Evolutionary conservation across 1,140 invertebrate species (phyloP), one percentile per base, ranked within the genome.

Genomic region (Listronotus oregonensis): DNA sequence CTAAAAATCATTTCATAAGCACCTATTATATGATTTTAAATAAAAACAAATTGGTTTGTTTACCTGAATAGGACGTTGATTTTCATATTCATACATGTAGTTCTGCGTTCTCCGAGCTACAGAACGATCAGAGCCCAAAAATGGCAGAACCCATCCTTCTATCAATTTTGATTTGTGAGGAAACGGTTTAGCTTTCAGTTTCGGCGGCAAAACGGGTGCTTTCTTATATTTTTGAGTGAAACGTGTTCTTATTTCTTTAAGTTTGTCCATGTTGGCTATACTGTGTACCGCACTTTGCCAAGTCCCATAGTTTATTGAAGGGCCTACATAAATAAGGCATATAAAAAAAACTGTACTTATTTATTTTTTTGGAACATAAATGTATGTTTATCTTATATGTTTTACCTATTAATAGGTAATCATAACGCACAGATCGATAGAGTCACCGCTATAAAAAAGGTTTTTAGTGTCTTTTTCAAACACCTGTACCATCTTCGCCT

Each of bases 211-310:
- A 21, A 80, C 69, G 0, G 91, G 90, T 17, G 91, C 74, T 57
- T 80, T 82, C 31, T 85, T 80, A 14, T 47, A 39, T 49, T 60
- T 60, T 0, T 89, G 83, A 69, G 82, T 93, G 7, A 94, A 75
- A 70, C 90, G 81, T 12, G 80, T 78, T 32, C 91, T 82, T 6
- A 95, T 73, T 7, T 72, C 74, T 4, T 76, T 76, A 40, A 95
- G 75, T 73, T 94, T 87, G 55, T 83, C 72, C 0, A 74, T 69
- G 76, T 90, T 79, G 6, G 86, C 85, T 55, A 93, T 73, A 11
- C 90, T 87, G 80, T 93, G 80, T 40, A 96, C 84, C 0, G 88
- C 84, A 0, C 91, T 93, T 71, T 93, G 87, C 87, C 90, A 94
- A 11, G 93, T 96, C 14, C 87, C 93, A 75, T 86, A 90, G 79